These are phyloP conservation scores for Drosophila niveifrons DNA, from an alignment of 2,888 invertebrate genomes.

Conservation along the genomic window DNA sequence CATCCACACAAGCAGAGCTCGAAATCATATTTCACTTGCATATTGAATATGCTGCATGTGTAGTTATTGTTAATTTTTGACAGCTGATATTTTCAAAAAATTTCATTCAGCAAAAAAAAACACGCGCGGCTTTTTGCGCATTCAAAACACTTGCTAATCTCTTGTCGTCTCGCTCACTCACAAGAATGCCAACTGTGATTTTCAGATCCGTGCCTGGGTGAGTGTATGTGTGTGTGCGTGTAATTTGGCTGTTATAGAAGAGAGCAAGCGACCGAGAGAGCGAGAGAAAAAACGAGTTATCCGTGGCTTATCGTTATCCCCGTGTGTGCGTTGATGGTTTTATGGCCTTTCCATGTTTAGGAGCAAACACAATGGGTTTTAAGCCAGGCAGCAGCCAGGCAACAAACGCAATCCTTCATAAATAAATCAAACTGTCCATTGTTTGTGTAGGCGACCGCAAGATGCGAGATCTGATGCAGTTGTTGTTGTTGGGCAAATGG, in stretches of 20 bases:
- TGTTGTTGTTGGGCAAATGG: background rate
- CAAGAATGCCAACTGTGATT: slow-evolving; percentile 14
- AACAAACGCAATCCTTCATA: slow-evolving; percentile 67
- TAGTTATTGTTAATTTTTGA: slow-evolving; percentile 44
- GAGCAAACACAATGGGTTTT: slow-evolving; percentile 68
- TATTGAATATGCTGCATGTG: slow-evolving; percentile 18
- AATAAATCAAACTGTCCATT: slow-evolving; percentile 61
- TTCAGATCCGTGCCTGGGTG: slow-evolving; percentile 4
- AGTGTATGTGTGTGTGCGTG: background rate
- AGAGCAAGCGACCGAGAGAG: slow-evolving; percentile 7
- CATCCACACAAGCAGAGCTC: slow-evolving; percentile 8
- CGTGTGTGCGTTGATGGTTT: slow-evolving; percentile 71
- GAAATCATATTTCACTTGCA: slow-evolving; percentile 41
- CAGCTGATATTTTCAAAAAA: slow-evolving; percentile 31
- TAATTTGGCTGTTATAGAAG: background rate
- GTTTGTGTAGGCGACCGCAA: slow-evolving; percentile 52
- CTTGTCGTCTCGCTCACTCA: slow-evolving; percentile 35
- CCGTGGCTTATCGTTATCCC: slow-evolving; percentile 60
- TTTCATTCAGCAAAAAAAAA: slow-evolving; percentile 37
- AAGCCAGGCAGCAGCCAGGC: slow-evolving; percentile 22
- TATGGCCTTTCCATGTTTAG: slow-evolving; percentile 63
- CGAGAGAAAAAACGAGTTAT: slow-evolving; percentile 67
- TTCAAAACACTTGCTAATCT: slow-evolving; percentile 10
- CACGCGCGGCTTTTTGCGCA: slow-evolving; percentile 42
- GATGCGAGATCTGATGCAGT: slow-evolving; percentile 17